A percentile compares a stretch with the other conserved stretches of the same genome.
phyloP scores from a whole-genome alignment of 2,888 invertebrate genomes.

The Endomychus coccineus region DNA sequence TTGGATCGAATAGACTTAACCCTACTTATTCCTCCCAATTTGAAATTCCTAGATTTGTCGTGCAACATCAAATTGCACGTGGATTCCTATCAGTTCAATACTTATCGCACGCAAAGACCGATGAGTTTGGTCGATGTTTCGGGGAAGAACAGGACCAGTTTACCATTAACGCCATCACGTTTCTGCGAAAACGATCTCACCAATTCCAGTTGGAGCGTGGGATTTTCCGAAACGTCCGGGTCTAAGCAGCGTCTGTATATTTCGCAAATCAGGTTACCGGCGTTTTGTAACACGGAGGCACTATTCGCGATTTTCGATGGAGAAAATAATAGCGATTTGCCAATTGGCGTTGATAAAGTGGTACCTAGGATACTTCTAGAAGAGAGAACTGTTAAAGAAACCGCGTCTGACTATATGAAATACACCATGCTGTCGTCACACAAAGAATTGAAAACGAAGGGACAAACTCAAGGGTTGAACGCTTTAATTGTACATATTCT shows the following conservation, averaged over 20 bases:
- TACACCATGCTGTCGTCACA: slow-evolving; percentile 76
- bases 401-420: slow-evolving; percentile 74
- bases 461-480: slow-evolving; percentile 65
- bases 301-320: slow-evolving; percentile 79
- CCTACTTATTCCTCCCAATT: slow-evolving; percentile 68
- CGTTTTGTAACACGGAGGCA: slow-evolving; percentile 73
- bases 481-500: slow-evolving; percentile 68
- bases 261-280: slow-evolving; percentile 68
- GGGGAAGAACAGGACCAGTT: slow-evolving; percentile 62
- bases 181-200: slow-evolving; percentile 52
- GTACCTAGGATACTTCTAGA: slow-evolving; percentile 74
- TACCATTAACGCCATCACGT: slow-evolving; percentile 51
- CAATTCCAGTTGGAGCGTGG: slow-evolving; percentile 69
- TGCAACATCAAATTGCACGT: slow-evolving; percentile 77
- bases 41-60: slow-evolving; percentile 78
- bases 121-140: slow-evolving; percentile 80
- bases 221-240: slow-evolving; percentile 80
- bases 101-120: slow-evolving; percentile 70
- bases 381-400: slow-evolving; percentile 74
- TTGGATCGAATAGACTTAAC: slow-evolving; percentile 71
- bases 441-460: slow-evolving; percentile 65
- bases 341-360: slow-evolving; percentile 62
- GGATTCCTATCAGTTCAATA: slow-evolving; percentile 73
- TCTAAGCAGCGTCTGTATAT: slow-evolving; percentile 65
- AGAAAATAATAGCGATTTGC: slow-evolving; percentile 62